Base-by-base conservation (phyloP, 2,888 invertebrate genomes). In the Eustalomyia histrio region DNA sequence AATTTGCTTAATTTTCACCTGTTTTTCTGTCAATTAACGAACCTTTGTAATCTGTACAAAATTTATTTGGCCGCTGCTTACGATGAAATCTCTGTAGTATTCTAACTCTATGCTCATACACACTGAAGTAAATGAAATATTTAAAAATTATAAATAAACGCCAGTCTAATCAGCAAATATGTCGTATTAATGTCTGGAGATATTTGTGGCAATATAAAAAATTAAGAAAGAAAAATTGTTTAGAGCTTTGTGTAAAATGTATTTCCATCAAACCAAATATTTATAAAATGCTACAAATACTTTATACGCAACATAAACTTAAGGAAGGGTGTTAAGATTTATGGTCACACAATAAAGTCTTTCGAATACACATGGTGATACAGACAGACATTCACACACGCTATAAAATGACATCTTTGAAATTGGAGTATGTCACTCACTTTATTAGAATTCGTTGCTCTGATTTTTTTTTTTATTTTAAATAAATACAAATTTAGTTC, bases 251-350 rank as follows among this genome's bases (percentile, higher is more conserved):
- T 18, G 50, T 76, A 17, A 52, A 72, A 75, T 58, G 21, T 60
- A n/a, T 64, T 74, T 64, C 10, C 39, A 75, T 39, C 55, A 55
- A 39, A 57, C 50, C 43, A 68, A 72, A 76, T 76, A 75, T 73
- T 81, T 71, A 43, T 24, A 55, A 47, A 47, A 39, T 8, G 53
- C 55, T 33, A 52, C 33, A 79, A 64, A 68, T 74, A 73, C 61
- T 43, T 74, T 58, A 64, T 64, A 47, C 21, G 63, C 35, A n/a
- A 33, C 24, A 33, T n/a, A 55, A 21, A 78, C 16, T 53, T 33
- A 21, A 33, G 55, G 60, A 61, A 39, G 71, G 76, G 74, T 81
- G 76, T 61, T 67, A 71, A 69, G 74, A 81, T 81, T 78, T 81
- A 78, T 81, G 65, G 65, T 65, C 73, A 52, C 35, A 69, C 57